A percentile compares a stretch with the other conserved stretches of the same genome.
These are phyloP conservation scores for Lepilemur septentrionalis DNA, from an alignment of 2,797 vertebrate species.

Conservation along the genomic window DNA sequence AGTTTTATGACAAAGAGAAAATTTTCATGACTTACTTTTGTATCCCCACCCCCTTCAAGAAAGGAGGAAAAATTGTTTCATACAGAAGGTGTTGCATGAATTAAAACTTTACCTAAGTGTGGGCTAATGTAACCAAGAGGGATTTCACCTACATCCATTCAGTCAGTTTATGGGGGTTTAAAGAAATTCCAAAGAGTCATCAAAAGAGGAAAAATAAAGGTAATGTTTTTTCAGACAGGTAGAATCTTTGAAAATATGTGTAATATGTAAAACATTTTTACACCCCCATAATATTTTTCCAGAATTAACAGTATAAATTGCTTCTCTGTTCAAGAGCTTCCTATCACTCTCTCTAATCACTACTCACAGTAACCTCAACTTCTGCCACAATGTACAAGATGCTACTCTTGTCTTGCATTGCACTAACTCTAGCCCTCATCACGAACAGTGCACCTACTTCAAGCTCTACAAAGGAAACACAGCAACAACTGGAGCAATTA, in stretches of 20 bases:
- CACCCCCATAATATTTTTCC: conserved; percentile 87
- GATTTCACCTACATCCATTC: conserved; percentile 88
- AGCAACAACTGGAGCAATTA: neutral
- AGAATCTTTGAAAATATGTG: conserved; percentile 85
- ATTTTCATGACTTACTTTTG: conserved; percentile 69
- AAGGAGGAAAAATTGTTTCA: conserved; percentile 86
- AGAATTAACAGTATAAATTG: conserved; percentile 87
- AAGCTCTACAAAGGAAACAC: neutral
- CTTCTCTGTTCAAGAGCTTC: conserved; percentile 73
- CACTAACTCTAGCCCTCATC: conserved; percentile 71
- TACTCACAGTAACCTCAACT: conserved; percentile 68
- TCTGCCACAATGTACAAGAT: conserved; percentile 80
- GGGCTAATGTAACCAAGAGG: conserved; percentile 83
- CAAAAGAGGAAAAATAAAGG: conserved; percentile 88
- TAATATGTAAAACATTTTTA: conserved; percentile 87
- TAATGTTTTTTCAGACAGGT: conserved; percentile 86
- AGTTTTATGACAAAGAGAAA: conserved; percentile 72
- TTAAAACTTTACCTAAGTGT: conserved; percentile 79
- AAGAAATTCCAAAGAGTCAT: conserved; percentile 94
- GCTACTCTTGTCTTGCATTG: conserved; percentile 75
- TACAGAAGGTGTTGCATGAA: conserved; percentile 78
- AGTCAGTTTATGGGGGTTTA: conserved; percentile 78
- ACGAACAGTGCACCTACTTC: conserved; percentile 58
- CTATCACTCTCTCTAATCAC: conserved; percentile 66
- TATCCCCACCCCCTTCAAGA: conserved; percentile 75